These are phyloP conservation scores for Chrysolophus pictus DNA, from an alignment of 2,797 vertebrate species.

Conservation along the genomic window DNA sequence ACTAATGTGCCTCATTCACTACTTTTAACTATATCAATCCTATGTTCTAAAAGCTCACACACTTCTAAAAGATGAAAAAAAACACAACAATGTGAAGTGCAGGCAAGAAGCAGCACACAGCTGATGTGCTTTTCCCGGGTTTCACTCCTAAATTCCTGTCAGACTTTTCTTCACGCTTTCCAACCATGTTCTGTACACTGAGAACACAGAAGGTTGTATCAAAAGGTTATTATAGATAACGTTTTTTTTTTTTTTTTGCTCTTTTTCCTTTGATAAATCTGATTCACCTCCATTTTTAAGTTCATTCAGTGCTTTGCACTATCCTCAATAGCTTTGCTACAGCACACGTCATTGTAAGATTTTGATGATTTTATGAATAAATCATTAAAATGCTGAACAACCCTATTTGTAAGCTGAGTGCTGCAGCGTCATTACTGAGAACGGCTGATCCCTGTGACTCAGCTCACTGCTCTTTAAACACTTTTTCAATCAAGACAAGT, in stretches of 20 bases:
- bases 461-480: background rate
- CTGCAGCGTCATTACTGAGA: slow-evolving; percentile 4
- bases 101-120: background rate
- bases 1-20: background rate
- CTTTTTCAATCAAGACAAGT: background rate
- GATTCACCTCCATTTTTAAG: background rate
- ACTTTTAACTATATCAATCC: background rate
- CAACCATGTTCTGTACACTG: background rate
- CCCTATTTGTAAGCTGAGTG: background rate
- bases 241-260: background rate
- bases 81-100: background rate
- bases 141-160: background rate
- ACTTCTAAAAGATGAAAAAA: background rate
- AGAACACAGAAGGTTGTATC: background rate
- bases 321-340: background rate
- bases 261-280: background rate
- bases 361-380: slow-evolving; percentile 24
- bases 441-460: slow-evolving; percentile 7
- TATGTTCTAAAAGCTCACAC: background rate
- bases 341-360: background rate
- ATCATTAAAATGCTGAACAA: background rate
- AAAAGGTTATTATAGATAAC: background rate
- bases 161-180: background rate
- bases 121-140: background rate
- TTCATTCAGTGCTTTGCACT: background rate